Conservation (phyloP, 2,888 invertebrate species). For the Meandrusa payeni region DNA sequence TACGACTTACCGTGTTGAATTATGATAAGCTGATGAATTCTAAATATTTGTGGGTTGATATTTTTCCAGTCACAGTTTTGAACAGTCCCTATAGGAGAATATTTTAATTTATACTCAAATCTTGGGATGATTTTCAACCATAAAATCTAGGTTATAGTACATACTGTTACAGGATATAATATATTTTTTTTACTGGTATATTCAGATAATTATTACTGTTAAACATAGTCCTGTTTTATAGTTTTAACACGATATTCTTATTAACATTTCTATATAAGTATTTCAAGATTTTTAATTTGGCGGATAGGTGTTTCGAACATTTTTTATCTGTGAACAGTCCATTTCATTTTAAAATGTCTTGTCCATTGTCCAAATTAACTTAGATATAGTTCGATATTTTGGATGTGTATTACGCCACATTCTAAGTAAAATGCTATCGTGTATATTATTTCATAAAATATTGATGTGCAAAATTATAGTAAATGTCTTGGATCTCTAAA, state of each 20-base stretch:
- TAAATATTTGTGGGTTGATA: slow-evolving; percentile 19
- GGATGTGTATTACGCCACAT: slow-evolving; percentile 77
- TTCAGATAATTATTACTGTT: slow-evolving; percentile 78
- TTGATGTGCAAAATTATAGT: slow-evolving; percentile 81
- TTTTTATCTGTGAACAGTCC: slow-evolving; percentile 56
- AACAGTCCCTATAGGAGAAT: slow-evolving; percentile 13
- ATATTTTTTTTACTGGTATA: slow-evolving; percentile 77
- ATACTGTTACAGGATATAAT: slow-evolving; percentile 66
- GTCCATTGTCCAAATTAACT: slow-evolving; percentile 77
- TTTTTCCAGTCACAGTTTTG: slow-evolving; percentile 15
- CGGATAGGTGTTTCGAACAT: slow-evolving; percentile 32
- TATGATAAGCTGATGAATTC: slow-evolving; percentile 18
- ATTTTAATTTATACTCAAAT: slow-evolving; percentile 29
- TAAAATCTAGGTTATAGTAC: slow-evolving; percentile 59
- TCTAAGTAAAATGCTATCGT: slow-evolving; percentile 77
- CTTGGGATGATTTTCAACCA: slow-evolving; percentile 33
- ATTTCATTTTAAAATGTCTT: slow-evolving; percentile 67
- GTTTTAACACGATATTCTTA: slow-evolving; percentile 60
- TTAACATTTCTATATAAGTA: slow-evolving; percentile 58
- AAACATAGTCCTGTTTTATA: slow-evolving; percentile 71
- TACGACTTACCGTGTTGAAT: slow-evolving; percentile 24
- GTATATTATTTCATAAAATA: slow-evolving; percentile 77
- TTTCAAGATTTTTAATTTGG: slow-evolving; percentile 53
- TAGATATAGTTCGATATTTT: slow-evolving; percentile 78
- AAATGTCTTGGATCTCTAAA: slow-evolving; percentile 81